A percentile compares a stretch with the other conserved stretches of the same genome.
Evolutionary conservation across 2,888 invertebrate species (phyloP).

Genomic region (Cantharis rustica): DNA sequence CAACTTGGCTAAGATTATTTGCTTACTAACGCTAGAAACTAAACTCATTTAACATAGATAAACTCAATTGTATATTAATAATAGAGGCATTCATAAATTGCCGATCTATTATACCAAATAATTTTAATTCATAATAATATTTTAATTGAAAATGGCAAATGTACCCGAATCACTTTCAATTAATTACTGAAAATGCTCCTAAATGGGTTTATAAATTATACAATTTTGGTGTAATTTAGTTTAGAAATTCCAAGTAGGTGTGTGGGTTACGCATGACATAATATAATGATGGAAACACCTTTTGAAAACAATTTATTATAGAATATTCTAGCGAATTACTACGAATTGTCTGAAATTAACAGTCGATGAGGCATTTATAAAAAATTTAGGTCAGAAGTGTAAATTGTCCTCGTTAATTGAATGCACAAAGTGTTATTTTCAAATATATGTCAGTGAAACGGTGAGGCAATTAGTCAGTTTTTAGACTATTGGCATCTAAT

Average conservation of each 20-base stretch:
- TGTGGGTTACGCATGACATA: background rate
- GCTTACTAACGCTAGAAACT: conserved; percentile 23
- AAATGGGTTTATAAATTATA: background rate
- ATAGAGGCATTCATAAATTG: conserved; percentile 6
- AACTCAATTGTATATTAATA: conserved; percentile 13
- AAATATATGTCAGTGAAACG: background rate
- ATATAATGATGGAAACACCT: background rate
- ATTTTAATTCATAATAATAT: background rate
- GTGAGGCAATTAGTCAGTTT: conserved; percentile 4
- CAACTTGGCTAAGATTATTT: conserved; percentile 23
- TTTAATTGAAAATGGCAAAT: background rate
- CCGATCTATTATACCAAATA: conserved; percentile 5
- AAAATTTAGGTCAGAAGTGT: background rate
- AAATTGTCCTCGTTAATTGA: background rate
- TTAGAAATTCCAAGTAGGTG: background rate
- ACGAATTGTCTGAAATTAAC: background rate
- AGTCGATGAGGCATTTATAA: background rate
- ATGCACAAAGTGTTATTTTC: background rate
- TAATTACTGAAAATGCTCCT: background rate
- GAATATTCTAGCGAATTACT: background rate
- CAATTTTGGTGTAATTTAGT: background rate
- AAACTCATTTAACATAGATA: conserved; percentile 23
- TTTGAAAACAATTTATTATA: background rate
- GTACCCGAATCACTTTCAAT: background rate
- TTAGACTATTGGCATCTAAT: conserved; percentile 19